Conservation (phyloP, 2,113 vertebrate species). For the Semicossyphus pulcher region DNA sequence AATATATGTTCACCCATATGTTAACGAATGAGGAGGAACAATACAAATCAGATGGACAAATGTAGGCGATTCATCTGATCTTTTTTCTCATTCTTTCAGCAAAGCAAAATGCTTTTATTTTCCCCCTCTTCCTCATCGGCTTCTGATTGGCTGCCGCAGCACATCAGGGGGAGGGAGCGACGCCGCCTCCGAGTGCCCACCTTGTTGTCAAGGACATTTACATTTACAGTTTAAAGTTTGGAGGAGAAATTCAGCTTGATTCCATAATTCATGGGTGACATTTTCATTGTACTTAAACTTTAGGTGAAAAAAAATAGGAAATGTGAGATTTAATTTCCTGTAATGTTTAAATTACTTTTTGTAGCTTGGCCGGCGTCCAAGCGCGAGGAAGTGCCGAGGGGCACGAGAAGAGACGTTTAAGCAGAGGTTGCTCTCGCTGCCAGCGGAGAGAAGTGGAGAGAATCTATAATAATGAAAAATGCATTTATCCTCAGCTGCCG, state of each 20-base stretch:
- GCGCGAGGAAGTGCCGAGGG: slow-evolving; percentile 88
- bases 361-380: slow-evolving; percentile 91
- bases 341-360: slow-evolving; percentile 96
- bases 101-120: slow-evolving; percentile 24
- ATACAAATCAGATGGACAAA: slow-evolving; percentile 24
- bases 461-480: slow-evolving; percentile 84
- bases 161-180: slow-evolving; percentile 27
- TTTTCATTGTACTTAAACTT: slow-evolving; percentile 98
- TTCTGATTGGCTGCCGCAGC: slow-evolving; percentile 57
- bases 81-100: slow-evolving; percentile 27
- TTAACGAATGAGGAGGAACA: not conserved
- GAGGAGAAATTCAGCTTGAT: slow-evolving; percentile 91
- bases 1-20: slow-evolving; percentile 16
- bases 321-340: slow-evolving; percentile 99
- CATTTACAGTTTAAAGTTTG: slow-evolving; percentile 90
- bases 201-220: slow-evolving; percentile 91
- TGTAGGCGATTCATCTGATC: slow-evolving; percentile 2
- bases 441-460: slow-evolving; percentile 79
- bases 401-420: slow-evolving; percentile 94
- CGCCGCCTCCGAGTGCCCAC: slow-evolving; percentile 38
- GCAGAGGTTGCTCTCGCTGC: slow-evolving; percentile 90
- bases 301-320: slow-evolving; percentile 93
- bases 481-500: slow-evolving; percentile 79
- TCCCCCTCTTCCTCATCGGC: not conserved
- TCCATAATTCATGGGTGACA: slow-evolving; percentile 96